Evolutionary conservation across 2,113 vertebrate species (phyloP).

Genomic region (Callaeas wilsoni): DNA sequence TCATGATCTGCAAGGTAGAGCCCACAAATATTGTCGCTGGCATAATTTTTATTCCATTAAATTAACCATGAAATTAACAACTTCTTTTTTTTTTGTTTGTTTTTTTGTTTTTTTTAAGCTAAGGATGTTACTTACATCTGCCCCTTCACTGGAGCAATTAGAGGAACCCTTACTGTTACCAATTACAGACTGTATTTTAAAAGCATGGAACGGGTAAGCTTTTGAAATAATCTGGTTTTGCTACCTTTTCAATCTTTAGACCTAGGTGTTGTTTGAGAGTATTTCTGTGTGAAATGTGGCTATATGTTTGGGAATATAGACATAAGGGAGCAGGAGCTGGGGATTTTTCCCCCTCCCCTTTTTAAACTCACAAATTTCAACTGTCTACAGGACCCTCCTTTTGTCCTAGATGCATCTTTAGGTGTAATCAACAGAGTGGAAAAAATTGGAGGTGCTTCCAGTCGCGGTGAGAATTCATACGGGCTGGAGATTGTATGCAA

Average conservation of each 20-base stretch:
- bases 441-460: slow-evolving; percentile 88
- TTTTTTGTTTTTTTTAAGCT: slow-evolving; percentile 67
- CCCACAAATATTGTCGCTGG: neutral
- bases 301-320: neutral
- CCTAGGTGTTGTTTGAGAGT: neutral
- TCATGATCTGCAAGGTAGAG: neutral
- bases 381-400: slow-evolving; percentile 83
- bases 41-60: neutral
- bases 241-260: neutral
- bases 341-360: slow-evolving; percentile 25
- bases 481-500: slow-evolving; percentile 90
- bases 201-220: slow-evolving; percentile 89
- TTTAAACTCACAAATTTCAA: slow-evolving; percentile 52
- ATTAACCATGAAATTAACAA: neutral
- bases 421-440: slow-evolving; percentile 94
- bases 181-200: slow-evolving; percentile 97
- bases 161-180: slow-evolving; percentile 89
- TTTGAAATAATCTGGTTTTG: slow-evolving; percentile 5
- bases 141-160: slow-evolving; percentile 89
- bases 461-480: slow-evolving; percentile 88
- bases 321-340: neutral
- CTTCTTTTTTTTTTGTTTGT: neutral
- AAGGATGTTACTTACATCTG: slow-evolving; percentile 97
- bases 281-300: neutral
- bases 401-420: slow-evolving; percentile 92